Conservation (phyloP, 2,113 vertebrate species). For the Arizona elegans region DNA sequence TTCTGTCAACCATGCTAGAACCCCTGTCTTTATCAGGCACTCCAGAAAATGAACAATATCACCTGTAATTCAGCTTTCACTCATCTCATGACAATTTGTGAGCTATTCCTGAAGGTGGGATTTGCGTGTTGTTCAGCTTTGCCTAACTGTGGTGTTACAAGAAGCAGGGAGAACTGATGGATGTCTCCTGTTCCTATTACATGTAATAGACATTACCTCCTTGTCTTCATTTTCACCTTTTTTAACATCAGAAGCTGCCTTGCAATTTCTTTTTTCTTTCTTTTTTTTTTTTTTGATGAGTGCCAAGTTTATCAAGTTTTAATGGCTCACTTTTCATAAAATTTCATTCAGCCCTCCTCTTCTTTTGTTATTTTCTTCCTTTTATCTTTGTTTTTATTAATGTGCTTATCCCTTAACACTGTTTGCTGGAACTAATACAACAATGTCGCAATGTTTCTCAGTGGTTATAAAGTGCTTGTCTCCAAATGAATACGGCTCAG, state of each 20-base stretch:
- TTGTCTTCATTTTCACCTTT: slow-evolving; percentile 34
- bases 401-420: slow-evolving; percentile 29
- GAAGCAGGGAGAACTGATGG: not conserved
- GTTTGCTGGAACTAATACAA: slow-evolving; percentile 27
- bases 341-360: slow-evolving; percentile 47
- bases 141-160: not conserved
- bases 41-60: not conserved
- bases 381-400: slow-evolving; percentile 51
- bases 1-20: not conserved
- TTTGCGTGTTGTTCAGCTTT: not conserved
- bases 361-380: slow-evolving; percentile 20
- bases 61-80: not conserved
- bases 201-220: not conserved
- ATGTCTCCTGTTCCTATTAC: not conserved
- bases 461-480: not conserved
- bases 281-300: slow-evolving; percentile 24
- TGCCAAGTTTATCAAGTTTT: slow-evolving; percentile 40
- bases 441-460: not conserved
- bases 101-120: not conserved
- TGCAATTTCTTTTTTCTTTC: not conserved
- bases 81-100: not conserved
- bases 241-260: slow-evolving; percentile 32
- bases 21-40: not conserved
- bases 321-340: slow-evolving; percentile 39
- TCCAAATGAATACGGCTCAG: not conserved